Base-by-base conservation (phyloP, 2,797 vertebrate genomes). In the Semotilus atromaculatus region DNA sequence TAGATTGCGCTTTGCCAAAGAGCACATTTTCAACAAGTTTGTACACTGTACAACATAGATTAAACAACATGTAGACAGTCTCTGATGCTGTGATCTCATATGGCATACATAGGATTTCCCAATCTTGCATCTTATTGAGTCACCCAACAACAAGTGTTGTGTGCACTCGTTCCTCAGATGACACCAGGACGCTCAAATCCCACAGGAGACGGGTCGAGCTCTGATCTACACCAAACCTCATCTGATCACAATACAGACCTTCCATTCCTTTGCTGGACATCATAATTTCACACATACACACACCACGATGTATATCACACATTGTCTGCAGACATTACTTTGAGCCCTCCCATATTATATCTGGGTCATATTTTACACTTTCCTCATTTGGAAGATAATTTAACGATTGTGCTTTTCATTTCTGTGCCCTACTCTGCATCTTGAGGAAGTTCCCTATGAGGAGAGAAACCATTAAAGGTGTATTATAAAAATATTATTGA, bases 401-500 rank as follows among this genome's bases (percentile, higher is more conserved):
- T 34, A 70, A 64, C 26, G 34, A 55, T 78, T 53, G 29, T 71
- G 23, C 72, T 80, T 88, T 89, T 88, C 88, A 89, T 89, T 88
- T 86, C 73, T 62, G 53, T 86, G 79, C 73, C 60, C 45, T 83
- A 88, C 71, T 88, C 87, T 86, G 86, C 90, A 88, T 89, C 92
- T 87, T 86, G 92, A 90, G 83, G 83, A 87, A 83, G 87, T 64
- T 84, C 87, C 88, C 55, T 70, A 87, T 86, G 90, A 91, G 81
- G 88, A 91, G 88, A 91, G 80, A 92, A 89, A 89, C 91, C 89
- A 92, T 94, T 94, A 93, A 73, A 89, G 86, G 83, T 78, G 77
- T 88, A 94, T 93, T 94, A 94, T 89, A 93, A 94, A 94, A 92
- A 94, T 93, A 95, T 94, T 94, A 94, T 92, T 94, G 93, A 94